phyloP scores from a whole-genome alignment of 2,888 invertebrate genomes.

The Diaprepes abbreviatus region DNA sequence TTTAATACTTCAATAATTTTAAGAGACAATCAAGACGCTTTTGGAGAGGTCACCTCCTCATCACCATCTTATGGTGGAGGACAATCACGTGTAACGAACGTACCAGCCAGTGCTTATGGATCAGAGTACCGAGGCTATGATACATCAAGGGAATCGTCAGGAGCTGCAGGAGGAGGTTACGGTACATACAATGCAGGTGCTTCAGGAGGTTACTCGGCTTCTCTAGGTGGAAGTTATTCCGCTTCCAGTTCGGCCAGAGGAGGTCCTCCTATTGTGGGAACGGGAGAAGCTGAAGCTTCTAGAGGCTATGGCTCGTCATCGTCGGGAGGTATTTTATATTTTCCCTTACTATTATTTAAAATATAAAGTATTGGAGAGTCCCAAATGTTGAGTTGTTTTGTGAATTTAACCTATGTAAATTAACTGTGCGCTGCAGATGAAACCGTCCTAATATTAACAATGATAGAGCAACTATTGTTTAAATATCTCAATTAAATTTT shows the following conservation, averaged over 20 bases:
- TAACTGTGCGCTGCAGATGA: no score
- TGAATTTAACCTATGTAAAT: no score
- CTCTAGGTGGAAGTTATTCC: no score
- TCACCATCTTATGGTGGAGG: not conserved
- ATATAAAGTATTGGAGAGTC: no score
- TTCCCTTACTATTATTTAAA: no score
- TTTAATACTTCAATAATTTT: slow-evolving; percentile 11
- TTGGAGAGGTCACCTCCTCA: slow-evolving; percentile 5
- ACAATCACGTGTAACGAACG: not conserved
- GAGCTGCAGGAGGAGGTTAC: not conserved
- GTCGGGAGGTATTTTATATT: slow-evolving; percentile 8
- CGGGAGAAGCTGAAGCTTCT: not conserved
- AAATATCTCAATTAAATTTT: no score
- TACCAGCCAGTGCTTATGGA: not conserved
- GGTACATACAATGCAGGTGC: no score
- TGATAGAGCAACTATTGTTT: no score
- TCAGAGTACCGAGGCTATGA: not conserved
- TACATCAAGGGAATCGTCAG: not conserved
- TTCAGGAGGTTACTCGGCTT: not conserved
- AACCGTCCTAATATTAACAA: no score
- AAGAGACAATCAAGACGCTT: slow-evolving; percentile 33
- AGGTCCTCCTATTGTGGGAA: not conserved
- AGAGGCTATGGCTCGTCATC: not conserved
- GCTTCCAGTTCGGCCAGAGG: no score
- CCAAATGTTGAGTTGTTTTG: no score